A percentile compares a stretch with the other conserved stretches of the same genome.
Conservation (phyloP, 2,113 vertebrate genomes). For the Scortum barcoo region DNA sequence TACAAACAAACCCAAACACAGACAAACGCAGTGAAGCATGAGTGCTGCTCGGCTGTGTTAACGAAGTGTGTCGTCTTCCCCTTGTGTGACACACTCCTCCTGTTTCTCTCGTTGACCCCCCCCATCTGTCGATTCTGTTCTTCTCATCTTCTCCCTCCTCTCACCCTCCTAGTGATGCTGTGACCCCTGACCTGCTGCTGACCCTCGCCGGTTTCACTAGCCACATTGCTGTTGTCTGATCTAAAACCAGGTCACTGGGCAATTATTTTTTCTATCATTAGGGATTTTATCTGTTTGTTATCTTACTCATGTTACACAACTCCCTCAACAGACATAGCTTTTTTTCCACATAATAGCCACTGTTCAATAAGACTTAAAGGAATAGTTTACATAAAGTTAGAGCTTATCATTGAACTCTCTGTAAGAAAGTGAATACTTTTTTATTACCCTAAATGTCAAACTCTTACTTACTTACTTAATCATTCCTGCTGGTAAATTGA, state of each 20-base stretch:
- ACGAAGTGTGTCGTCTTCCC: slow-evolving; percentile 8
- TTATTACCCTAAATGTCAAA: no score
- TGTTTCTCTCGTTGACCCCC: slow-evolving; percentile 48
- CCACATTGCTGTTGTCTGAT: slow-evolving; percentile 45
- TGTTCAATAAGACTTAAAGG: background rate
- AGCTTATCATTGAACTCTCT: no score
- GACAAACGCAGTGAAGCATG: background rate
- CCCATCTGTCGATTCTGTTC: slow-evolving; percentile 25
- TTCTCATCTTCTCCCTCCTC: slow-evolving; percentile 10
- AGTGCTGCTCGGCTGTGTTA: background rate
- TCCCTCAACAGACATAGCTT: no score
- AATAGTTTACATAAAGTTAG: background rate
- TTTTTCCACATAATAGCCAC: no score
- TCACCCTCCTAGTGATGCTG: slow-evolving; percentile 12
- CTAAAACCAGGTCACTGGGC: background rate
- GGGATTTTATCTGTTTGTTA: background rate
- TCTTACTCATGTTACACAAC: background rate
- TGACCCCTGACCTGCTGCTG: slow-evolving; percentile 54
- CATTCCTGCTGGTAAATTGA: no score
- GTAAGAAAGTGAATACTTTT: no score
- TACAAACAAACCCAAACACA: background rate
- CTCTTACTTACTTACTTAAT: no score
- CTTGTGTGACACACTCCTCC: slow-evolving; percentile 16
- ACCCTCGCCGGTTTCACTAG: slow-evolving; percentile 47
- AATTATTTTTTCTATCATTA: background rate